Base-by-base conservation (phyloP, 2,888 invertebrate genomes). In the Tenthredo scrophulariae region DNA sequence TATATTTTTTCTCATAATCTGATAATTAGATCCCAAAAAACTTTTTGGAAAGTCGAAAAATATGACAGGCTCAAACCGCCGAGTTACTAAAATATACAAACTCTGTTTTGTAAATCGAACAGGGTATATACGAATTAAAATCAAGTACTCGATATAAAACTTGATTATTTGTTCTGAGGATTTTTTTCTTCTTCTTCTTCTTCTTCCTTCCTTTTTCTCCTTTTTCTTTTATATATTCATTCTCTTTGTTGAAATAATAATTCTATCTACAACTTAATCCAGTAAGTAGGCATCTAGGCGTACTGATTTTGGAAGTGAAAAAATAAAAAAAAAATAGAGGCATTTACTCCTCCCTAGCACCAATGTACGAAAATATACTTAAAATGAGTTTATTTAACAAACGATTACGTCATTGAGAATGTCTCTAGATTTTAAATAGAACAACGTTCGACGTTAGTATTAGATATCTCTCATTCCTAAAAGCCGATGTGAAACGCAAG, bases 21-120 rank as follows among this genome's bases (percentile, higher is more conserved):
- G n/a, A 37, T 37, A 6, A n/a, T n/a, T 54, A n/a, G n/a, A 54
- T 54, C 54, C 2, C 7, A 7, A 6, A 18, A n/a, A 54, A 54
- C 18, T 4, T 18, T n/a, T 18, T 50, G 50, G 50, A n/a, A 54
- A n/a, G n/a, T 54, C n/a, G n/a, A 7, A 54, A 54, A 54, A 54
- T 50, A 54, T 54, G 54, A 54, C 54, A 7, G 54, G 54, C 54
- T 7, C 7, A 7, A 54, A 54, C n/a, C n/a, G n/a, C 7, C 54
- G 54, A n/a, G 54, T 54, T 54, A 54, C n/a, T n/a, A 54, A 54
- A 54, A 54, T 54, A 54, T 54, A 54, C 54, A 54, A 54, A 54
- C 54, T 6, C 54, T 54, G 22, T 62, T 62, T 62, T 62, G 62
- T 26, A 62, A 26, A 62, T 62, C 13, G 22, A 62, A 62, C 2